These are phyloP conservation scores for Anthopleura sola DNA, from an alignment of 64 coral and sea anemone genomes.

Conservation along the genomic window DNA sequence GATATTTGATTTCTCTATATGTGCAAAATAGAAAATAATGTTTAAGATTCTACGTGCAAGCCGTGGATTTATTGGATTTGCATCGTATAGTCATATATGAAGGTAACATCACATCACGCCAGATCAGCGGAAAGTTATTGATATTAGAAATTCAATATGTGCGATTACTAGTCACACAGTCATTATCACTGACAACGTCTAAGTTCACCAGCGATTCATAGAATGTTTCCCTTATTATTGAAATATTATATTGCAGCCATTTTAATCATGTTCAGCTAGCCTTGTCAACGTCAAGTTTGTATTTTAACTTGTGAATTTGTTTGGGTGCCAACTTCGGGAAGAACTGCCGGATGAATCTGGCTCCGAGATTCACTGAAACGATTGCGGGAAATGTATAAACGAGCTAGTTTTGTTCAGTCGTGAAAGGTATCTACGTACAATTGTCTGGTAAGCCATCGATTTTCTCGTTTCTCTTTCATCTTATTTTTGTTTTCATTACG, in stretches of 20 bases:
- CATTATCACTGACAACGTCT: not conserved
- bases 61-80: not conserved
- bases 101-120: not conserved
- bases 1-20: not conserved
- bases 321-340: not conserved
- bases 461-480: not conserved
- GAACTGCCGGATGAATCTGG: not conserved
- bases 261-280: not conserved
- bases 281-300: not conserved
- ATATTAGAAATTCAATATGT: constrained; percentile 14
- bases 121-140: not conserved
- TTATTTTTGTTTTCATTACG: not conserved
- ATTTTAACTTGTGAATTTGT: not conserved
- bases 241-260: not conserved
- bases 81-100: not conserved
- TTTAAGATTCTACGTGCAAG: not conserved
- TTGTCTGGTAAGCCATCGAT: not conserved
- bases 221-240: not conserved
- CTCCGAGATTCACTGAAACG: not conserved
- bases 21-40: not conserved
- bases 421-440: not conserved
- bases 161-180: not conserved
- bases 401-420: not conserved
- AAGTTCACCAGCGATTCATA: not conserved
- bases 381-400: not conserved